Conservation (phyloP, 2,888 invertebrate species). For the Hemaris fuciformis region DNA sequence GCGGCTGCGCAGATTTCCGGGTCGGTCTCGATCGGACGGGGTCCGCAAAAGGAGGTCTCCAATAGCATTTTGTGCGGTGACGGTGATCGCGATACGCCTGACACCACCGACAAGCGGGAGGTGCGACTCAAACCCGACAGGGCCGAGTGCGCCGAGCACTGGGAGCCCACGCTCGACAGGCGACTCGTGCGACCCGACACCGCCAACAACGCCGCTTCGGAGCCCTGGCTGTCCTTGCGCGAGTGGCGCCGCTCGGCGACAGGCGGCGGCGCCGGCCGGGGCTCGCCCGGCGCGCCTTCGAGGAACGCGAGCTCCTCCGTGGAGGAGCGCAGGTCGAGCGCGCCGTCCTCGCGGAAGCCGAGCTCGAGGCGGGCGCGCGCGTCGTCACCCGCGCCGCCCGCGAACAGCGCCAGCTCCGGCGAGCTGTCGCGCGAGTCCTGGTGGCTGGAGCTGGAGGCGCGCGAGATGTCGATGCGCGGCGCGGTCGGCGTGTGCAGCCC, state of each 20-base stretch:
- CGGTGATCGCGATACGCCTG: constrained; percentile 86
- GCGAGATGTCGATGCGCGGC: constrained; percentile 93
- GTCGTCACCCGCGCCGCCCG: constrained; percentile 63
- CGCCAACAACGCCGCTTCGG: constrained; percentile 88
- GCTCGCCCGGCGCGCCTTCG: constrained; percentile 74
- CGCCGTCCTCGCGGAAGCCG: constrained; percentile 88
- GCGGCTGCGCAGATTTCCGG: constrained; percentile 75
- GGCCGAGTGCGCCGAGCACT: constrained; percentile 84
- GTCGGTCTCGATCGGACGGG: constrained; percentile 84
- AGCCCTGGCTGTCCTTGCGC: constrained; percentile 87
- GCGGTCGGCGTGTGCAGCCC: constrained; percentile 84
- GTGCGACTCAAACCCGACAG: constrained; percentile 58
- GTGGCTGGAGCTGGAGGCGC: constrained; percentile 93
- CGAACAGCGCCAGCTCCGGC: constrained; percentile 91
- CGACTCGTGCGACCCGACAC: constrained; percentile 91
- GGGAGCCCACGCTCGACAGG: constrained; percentile 87
- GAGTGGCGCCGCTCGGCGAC: constrained; percentile 73
- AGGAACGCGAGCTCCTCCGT: constrained; percentile 94
- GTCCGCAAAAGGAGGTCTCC: constrained; percentile 95
- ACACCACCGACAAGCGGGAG: constrained; percentile 73
- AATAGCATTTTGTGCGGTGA: constrained; percentile 95
- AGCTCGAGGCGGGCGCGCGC: constrained; percentile 60
- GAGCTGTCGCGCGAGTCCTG: constrained; percentile 93
- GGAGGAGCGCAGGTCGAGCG: constrained; percentile 91
- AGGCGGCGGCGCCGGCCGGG: constrained; percentile 31